Evolutionary conservation across 2,797 vertebrate genomes (phyloP), one percentile per base, ranked within the genome.

Genomic region (Pseudochirops corinnae): DNA sequence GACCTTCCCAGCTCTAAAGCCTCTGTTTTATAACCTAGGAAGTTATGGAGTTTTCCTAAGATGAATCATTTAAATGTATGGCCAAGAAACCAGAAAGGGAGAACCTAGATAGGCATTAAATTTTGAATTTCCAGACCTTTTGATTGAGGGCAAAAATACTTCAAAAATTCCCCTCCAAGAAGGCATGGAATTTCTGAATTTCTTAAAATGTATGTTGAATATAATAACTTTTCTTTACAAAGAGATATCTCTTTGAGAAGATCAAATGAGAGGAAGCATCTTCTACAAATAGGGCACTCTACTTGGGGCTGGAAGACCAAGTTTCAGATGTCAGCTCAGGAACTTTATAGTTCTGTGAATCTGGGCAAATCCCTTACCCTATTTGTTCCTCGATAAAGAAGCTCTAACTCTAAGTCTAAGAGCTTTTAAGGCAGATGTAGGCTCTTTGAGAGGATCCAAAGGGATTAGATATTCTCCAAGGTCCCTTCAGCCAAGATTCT

Each of bases 71-170:
- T 46, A 82, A 82, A 46, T 46, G 0, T 46, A 82, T 82, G 21
- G 0, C 18, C 9, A 16, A 82, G 39, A 87, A 46, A 46, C 21
- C 39, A 26, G 9, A 50, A 46, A 26, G 7, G 2, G 39, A 67
- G 13, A 67, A n/a, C 62, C 14, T n/a, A 33, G 13, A 39, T 74
- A 1, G 39, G 21, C 2, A 46, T 50, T 11, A 11, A 46, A 50
- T 0, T 7, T 50, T 21, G 18, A 39, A 74, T 74, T 46, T 4
- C 9, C 9, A 10, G 39, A 4, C 21, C 21, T 87, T 87, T 87
- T 26, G 2, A 11, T 26, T n/a, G 1, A n/a, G 33, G 13, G 33
- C 9, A 87, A 46, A 26, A 1, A 0, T 9, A 7, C 14, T 21
- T 74, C 18, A 74, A 16, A 74, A 39, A 24, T 50, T 10, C 9